Evolutionary conservation across 1,140 invertebrate species (phyloP), one percentile per base, ranked within the genome.

Genomic region (Charaxes varanes): DNA sequence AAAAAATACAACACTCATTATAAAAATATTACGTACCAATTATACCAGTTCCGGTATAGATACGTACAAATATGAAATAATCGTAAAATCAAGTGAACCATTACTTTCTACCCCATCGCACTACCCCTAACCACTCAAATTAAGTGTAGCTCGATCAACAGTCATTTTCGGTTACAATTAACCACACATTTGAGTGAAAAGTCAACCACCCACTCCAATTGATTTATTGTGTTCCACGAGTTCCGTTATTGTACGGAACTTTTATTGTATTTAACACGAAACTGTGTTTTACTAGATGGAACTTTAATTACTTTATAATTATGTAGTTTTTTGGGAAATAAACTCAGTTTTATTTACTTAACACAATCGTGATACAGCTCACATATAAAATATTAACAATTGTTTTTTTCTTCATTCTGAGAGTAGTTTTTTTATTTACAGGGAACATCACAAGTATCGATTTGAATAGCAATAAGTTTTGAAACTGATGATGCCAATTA

Each of bases 141-240:
- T 79, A 83, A 83, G 76, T 80, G 79, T 70, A 63, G 67, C 72
- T 80, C 73, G 79, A 83, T 83, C 79, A 80, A 83, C 79, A 83
- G 71, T 80, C 71, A 83, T 83, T 83, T 81, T 83, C 76, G 79
- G 79, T 80, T 80, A 80, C 79, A 83, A 83, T 83, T 83, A 83
- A 83, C 79, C 76, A 83, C 79, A 78, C 79, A 77, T 83, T 82
- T 79, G 76, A 83, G 79, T 83, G 73, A 83, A 83, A 82, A 83
- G 79, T 83, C 79, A 83, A 83, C 79, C 76, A 80, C 76, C 78
- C 74, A 83, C 79, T 80, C 68, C 73, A 80, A 83, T 83, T 83
- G 79, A 83, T 83, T 83, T 83, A 83, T 83, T 83, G 79, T 83
- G 61, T 73, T 53, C 62, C 63, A 62, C 62, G 60, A 74, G 69